Conservation (phyloP, 2,888 invertebrate species). For the Phortica okadai region DNA sequence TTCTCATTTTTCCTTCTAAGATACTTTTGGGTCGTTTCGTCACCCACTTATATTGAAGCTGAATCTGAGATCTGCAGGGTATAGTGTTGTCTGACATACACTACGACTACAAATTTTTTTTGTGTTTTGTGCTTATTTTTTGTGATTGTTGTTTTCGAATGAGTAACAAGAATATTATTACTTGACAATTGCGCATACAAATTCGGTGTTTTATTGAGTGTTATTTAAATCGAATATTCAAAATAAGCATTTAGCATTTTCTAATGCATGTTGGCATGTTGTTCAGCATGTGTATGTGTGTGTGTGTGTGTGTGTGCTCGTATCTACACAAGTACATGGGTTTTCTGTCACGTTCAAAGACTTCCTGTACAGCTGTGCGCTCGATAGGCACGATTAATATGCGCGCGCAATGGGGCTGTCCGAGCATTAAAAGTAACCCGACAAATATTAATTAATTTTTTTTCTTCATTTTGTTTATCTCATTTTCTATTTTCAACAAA, state of each 20-base stretch:
- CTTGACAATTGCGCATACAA: background rate
- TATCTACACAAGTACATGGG: constrained; percentile 1
- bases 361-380: constrained; percentile 31
- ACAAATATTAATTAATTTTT: constrained; percentile 30
- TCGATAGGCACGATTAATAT: constrained; percentile 8
- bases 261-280: background rate
- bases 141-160: too few relatives aligned
- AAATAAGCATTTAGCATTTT: constrained; percentile 10
- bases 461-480: background rate
- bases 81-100: too few relatives aligned
- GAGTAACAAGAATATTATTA: background rate
- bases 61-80: too few relatives aligned
- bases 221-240: background rate
- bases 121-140: too few relatives aligned
- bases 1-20: too few relatives aligned
- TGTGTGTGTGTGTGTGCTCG: background rate
- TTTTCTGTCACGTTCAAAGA: constrained; percentile 22
- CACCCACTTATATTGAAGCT: too few relatives aligned
- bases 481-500: constrained; percentile 19
- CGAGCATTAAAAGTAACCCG: constrained; percentile 6
- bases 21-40: too few relatives aligned
- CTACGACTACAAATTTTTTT: too few relatives aligned
- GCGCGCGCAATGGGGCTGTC: background rate
- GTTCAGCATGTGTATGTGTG: background rate
- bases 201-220: constrained; percentile 1